Evolutionary conservation across 2,888 invertebrate species (phyloP), one percentile per base, ranked within the genome.

Genomic region (Andrena camellia): DNA sequence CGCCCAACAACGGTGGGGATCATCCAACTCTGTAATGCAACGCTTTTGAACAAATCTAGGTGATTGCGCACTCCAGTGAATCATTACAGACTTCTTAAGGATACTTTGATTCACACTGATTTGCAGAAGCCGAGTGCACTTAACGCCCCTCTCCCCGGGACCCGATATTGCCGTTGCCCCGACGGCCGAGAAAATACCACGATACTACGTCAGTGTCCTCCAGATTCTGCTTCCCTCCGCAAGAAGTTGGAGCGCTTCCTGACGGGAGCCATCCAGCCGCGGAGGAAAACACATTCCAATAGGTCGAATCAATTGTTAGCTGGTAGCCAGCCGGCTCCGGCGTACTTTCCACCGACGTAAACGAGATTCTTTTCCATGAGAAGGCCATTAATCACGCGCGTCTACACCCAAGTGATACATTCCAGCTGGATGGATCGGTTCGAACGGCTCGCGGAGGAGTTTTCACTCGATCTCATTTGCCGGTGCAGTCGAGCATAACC

Each of bases 401-500:
- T 88, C 89, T 87, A 84, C 89, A 62, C 64, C 80, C 72, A 78
- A 84, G 84, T 89, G 87, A 89, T 89, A 88, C 87, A 83, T 83
- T 83, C 88, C 72, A 33, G 48, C 60, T 60, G 69, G 59, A 69
- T 62, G 81, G 77, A 81, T 83, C 54, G 84, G 81, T 71, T 81
- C 63, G 72, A 83, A 79, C 67, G 85, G 78, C 70, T 81, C 77
- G 73, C 83, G 67, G 81, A 26, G 64, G 79, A 76, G 83, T 86
- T 88, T 88, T 88, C 89, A 79, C 82, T 81, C 87, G 84, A 88
- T 89, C 89, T 88, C 88, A 88, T 88, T 88, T 89, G 87, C 87
- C 78, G 87, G 81, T 70, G 84, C 86, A 86, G 71, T 70, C 83
- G 79, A 77, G 86, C 89, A 89, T 84, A 83, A 89, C 86, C 84